Base-by-base conservation (phyloP, 2,797 vertebrate species). In the Myiothlypis coronata region DNA sequence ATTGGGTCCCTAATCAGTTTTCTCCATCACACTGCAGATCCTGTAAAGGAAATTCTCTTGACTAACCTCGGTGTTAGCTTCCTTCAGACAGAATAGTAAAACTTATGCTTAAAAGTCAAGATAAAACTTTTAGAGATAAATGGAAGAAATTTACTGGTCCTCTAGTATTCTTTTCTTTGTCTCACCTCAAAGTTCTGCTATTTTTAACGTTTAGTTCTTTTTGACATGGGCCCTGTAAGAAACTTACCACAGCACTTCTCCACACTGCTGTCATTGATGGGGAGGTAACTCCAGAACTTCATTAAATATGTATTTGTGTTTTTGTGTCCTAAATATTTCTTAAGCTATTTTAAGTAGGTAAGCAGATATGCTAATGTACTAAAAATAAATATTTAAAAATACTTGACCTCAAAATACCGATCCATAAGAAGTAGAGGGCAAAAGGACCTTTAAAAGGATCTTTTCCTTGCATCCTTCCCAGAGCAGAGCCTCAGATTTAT, bases 331-430 rank as follows among this genome's bases (percentile, higher is more conserved):
- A 91, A 94, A 94, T 95, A 92, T 30, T 81, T 79, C 41, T 70
- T 70, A 61, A 93, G 6, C 21, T 96, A 96, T 96, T 95, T 95
- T 92, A 93, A 93, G 84, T 27, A 88, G 70, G 39, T 39, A 89
- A 86, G 76, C 23, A 90, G 87, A 91, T 96, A 95, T 52, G 43
- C 32, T 94, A 67, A 81, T 19, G 3, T 27, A 59, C 76, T 97
- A 95, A 93, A 96, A 97, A 95, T 79, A 95, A 91, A 56, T 90
- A 82, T 59, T 93, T 93, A 56, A 95, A 96, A 96, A 94, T 94
- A 96, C 34, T 67, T 93, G 46, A 91, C 94, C 93, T 96, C 87
- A 96, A 89, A 96, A 83, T 86, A 93, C 69, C 0, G 0, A 71
- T 69, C 49, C 63, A 64, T 44, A 34, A 83, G n/a, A 68, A 79